Base-by-base conservation (phyloP, 2,113 vertebrate genomes). In the Anhinga rufa region DNA sequence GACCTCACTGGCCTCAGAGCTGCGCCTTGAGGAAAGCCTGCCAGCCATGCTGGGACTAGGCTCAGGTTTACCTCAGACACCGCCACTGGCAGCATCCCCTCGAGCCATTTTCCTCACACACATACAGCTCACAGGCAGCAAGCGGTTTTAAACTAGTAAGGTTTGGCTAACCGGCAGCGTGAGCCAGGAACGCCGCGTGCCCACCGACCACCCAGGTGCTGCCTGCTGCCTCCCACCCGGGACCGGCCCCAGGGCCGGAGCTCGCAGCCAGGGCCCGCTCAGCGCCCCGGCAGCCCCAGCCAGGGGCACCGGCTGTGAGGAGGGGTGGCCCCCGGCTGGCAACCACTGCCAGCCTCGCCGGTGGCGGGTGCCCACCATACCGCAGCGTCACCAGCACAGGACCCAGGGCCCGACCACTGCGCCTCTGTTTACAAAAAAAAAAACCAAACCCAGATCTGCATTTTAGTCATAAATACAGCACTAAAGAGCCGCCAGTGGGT, bases 81-180 rank as follows among this genome's bases (percentile, higher is more conserved):
- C 2, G 4, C 34, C 38, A 10, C n/a, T 19, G 46, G 17, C 16
- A 17, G 44, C 17, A 15, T 17, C 17, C 46, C 46, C 57, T 28
- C 54, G 10, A 2, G 24, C 2, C 16, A 2, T 28, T 32, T 22
- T 13, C 20, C 62, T 58, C 57, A 31, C 38, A 18, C 10, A 32
- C 46, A 48, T 8, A 46, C 46, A 48, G 26, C 16, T 38, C 24
- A 12, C 14, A 28, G 24, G 61, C 52, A 14, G 38, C 5, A 5
- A 21, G 20, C 5, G 6, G 9, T 49, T 78, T 49, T 34, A 21
- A 42, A 60, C 22, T 1, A 17, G 3, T 2, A 29, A 25, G 9
- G 34, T 25, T 9, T 15, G 54, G 34, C 29, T 82, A 42, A 26
- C 14, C 42, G 1, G 3, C 34, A 40, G 38, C 0, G 0, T 3